These are phyloP conservation scores for Meda fulgida DNA, from an alignment of 2,797 vertebrate genomes.

Conservation along the genomic window DNA sequence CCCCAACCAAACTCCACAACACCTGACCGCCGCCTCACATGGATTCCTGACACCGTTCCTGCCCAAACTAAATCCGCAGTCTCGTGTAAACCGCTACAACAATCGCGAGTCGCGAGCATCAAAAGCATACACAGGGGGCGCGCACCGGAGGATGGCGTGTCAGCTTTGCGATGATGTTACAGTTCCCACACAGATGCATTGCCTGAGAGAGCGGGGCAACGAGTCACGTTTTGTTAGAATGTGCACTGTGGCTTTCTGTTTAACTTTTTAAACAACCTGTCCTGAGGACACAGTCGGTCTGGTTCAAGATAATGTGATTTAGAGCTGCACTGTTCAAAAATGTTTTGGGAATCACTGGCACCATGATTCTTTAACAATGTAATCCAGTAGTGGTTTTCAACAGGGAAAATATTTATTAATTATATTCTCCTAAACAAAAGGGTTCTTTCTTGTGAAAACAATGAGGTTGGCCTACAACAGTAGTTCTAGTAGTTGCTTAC, in stretches of 20 bases:
- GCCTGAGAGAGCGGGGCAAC: constrained; percentile 46
- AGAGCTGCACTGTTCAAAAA: background rate
- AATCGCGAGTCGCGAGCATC: constrained; percentile 63
- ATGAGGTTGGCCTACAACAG: background rate
- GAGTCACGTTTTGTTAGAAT: constrained; percentile 70
- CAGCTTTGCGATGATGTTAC: constrained; percentile 16
- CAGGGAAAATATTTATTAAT: background rate
- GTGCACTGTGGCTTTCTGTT: constrained; percentile 40
- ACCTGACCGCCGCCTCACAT: constrained; percentile 85
- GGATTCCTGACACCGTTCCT: constrained; percentile 79
- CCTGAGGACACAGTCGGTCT: background rate
- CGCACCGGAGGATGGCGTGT: constrained; percentile 54
- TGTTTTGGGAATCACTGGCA: background rate
- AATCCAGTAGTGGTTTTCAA: background rate
- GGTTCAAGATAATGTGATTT: constrained; percentile 2
- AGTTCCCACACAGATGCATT: constrained; percentile 29
- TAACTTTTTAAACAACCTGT: constrained; percentile 20
- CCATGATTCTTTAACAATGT: background rate
- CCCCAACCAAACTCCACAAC: constrained; percentile 74
- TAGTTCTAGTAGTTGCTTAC: background rate
- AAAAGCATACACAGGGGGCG: constrained; percentile 58
- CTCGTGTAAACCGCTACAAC: constrained; percentile 69
- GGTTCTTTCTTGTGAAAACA: background rate
- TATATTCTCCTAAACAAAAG: background rate
- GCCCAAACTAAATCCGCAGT: constrained; percentile 73